Conservation (phyloP, 2,888 invertebrate genomes). For the Chrysolina oricalcia region DNA sequence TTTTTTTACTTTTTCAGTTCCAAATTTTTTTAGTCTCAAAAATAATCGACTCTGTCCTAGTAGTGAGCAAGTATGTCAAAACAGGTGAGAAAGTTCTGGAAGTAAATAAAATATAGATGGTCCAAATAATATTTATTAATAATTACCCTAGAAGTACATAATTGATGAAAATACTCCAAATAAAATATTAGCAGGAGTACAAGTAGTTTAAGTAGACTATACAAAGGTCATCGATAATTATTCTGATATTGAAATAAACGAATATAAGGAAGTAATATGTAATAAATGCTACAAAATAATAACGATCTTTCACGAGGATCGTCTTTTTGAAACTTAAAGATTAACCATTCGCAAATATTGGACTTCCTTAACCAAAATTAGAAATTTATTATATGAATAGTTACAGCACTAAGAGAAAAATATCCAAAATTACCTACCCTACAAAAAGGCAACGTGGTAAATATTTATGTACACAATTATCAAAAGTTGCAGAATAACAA, state of each 20-base stretch:
- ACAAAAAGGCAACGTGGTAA: constrained; percentile 66
- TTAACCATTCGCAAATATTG: constrained; percentile 47
- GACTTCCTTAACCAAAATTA: constrained; percentile 54
- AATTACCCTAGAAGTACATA: constrained; percentile 59
- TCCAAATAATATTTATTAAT: constrained; percentile 58
- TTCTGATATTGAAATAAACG: constrained; percentile 10
- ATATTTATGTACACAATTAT: constrained; percentile 59
- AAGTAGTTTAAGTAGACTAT: constrained; percentile 57
- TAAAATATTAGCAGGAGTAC: constrained; percentile 55
- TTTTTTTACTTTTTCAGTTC: too few species aligned
- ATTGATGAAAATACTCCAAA: constrained; percentile 57
- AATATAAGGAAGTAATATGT: constrained; percentile 15
- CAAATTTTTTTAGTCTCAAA: too few species aligned
- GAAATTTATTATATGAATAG: constrained; percentile 50
- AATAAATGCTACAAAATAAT: constrained; percentile 27
- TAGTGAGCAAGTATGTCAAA: too few species aligned
- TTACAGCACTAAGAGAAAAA: constrained; percentile 62
- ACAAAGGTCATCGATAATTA: constrained; percentile 52
- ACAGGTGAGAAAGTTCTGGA: too few species aligned
- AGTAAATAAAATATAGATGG: constrained; percentile 25
- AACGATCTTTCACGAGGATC: constrained; percentile 28
- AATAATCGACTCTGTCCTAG: too few species aligned
- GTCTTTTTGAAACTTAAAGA: constrained; percentile 4
- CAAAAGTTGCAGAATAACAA: constrained; percentile 39
- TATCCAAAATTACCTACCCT: constrained; percentile 63